Base-by-base conservation (phyloP, 2,797 vertebrate species). In the Neopelma chrysocephalum region DNA sequence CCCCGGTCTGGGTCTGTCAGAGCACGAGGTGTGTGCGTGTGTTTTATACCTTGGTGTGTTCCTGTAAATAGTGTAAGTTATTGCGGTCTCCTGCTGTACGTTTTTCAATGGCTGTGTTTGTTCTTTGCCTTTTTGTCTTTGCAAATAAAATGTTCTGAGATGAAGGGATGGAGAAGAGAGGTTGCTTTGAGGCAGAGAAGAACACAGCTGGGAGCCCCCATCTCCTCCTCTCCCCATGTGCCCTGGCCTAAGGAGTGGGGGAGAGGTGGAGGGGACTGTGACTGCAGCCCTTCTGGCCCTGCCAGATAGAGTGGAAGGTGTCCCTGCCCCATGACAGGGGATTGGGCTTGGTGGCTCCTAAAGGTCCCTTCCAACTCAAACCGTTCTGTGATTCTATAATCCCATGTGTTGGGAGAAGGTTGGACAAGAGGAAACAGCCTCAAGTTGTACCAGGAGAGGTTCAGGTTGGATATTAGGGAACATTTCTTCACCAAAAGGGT, bases 51-150 rank as follows among this genome's bases (percentile, higher is more conserved):
- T 96, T 61, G 58, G 47, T 96, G 78, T 79, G 72, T 60, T 78
- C 80, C 91, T 97, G 97, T 97, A 98, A 93, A 97, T 97, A 97
- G 76, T 94, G 96, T 98, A 97, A 95, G 94, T 97, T 97, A 97
- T 97, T 97, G 96, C 64, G 51, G 82, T 94, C 89, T 92, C 94
- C 45, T 48, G 94, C 58, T 96, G 97, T 95, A 96, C 77, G 95
- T 65, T 76, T 81, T 82, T 82, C 89, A 48, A 77, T 87, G 71
- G 78, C 58, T 7, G 51, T 78, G 83, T 87, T 91, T 77, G 89
- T 82, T 82, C 75, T 51, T 91, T 71, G 64, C 83, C 58, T 77
- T 76, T 91, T 82, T 82, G 70, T 76, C 83, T 91, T 87, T 86
- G 57, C 89, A 87, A 91, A 82, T 77, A 82, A 82, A 91, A 82